Evolutionary conservation across 2,888 invertebrate species (phyloP).

Genomic region (Dichetophora obliterata): DNA sequence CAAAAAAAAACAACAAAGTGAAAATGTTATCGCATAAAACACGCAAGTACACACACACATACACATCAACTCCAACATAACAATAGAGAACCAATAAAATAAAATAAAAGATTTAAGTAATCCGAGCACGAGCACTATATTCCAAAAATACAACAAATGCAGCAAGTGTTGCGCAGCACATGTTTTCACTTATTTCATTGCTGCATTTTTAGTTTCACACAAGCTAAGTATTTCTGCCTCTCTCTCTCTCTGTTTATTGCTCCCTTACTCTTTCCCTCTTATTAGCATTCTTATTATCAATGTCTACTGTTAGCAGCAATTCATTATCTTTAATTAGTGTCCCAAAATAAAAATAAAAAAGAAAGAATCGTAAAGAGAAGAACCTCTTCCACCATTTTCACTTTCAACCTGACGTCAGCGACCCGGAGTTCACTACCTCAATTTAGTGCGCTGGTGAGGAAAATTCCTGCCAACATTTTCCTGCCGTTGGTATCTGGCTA

Average conservation of each 20-base stretch:
- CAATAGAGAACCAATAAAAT: neutral
- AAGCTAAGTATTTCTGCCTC: conserved; percentile 6
- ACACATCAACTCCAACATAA: neutral
- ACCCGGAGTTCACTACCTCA: neutral
- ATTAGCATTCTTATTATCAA: neutral
- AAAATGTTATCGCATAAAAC: neutral
- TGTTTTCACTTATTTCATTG: neutral
- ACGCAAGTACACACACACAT: neutral
- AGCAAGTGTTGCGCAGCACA: neutral
- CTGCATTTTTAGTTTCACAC: neutral
- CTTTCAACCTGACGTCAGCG: neutral
- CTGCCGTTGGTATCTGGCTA: conserved; percentile 36
- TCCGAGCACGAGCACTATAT: too few species aligned
- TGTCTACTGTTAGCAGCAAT: neutral
- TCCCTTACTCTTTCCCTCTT: neutral
- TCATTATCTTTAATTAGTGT: conserved; percentile 36
- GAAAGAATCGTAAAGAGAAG: neutral
- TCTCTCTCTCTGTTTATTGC: neutral
- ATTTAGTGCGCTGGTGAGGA: neutral
- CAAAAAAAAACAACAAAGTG: neutral
- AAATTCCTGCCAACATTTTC: conserved; percentile 17
- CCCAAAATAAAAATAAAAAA: conserved; percentile 27
- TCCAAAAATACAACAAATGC: too few species aligned
- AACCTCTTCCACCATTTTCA: neutral
- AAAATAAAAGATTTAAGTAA: too few species aligned